Percentiles rank a stretch among this genome's conserved stretches.
Evolutionary conservation across 1,140 invertebrate genomes (phyloP).

Genomic region (Pogonus chalceus): DNA sequence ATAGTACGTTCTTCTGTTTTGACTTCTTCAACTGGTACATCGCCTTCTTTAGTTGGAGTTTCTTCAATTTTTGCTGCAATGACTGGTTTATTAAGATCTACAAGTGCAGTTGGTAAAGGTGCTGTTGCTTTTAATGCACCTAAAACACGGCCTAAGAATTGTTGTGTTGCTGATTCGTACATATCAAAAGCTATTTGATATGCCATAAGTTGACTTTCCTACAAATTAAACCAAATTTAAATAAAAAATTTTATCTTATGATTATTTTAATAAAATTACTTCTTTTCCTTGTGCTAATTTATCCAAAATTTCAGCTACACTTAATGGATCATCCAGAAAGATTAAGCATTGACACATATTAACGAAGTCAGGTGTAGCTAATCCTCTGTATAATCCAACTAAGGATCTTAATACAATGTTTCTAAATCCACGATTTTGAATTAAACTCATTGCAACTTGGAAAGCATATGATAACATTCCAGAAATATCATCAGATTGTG

Average conservation of each 20-base stretch:
- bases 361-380: slow-evolving; percentile 86
- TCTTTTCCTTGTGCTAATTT: slow-evolving; percentile 72
- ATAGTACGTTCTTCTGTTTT: slow-evolving; percentile 40
- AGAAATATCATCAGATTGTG: slow-evolving; percentile 80
- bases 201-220: slow-evolving; percentile 73
- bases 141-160: slow-evolving; percentile 84
- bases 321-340: slow-evolving; percentile 85
- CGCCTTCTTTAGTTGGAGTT: slow-evolving; percentile 9
- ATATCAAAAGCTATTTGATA: slow-evolving; percentile 99
- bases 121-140: slow-evolving; percentile 74
- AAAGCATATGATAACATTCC: slow-evolving; percentile 88
- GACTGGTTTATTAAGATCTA: slow-evolving; percentile 57
- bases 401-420: slow-evolving; percentile 79
- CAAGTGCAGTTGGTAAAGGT: slow-evolving; percentile 66
- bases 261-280: slow-evolving; percentile 39
- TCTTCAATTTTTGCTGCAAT: slow-evolving; percentile 19
- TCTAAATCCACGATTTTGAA: slow-evolving; percentile 86
- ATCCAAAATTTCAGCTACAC: slow-evolving; percentile 84
- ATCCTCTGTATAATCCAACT: slow-evolving; percentile 79
- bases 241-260: not conserved
- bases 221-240: not conserved
- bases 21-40: slow-evolving; percentile 34
- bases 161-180: slow-evolving; percentile 97
- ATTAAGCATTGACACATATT: slow-evolving; percentile 96
- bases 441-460: slow-evolving; percentile 89